These are phyloP conservation scores for Syngnathus scovelli DNA, from an alignment of 2,113 vertebrate genomes.

Conservation along the genomic window DNA sequence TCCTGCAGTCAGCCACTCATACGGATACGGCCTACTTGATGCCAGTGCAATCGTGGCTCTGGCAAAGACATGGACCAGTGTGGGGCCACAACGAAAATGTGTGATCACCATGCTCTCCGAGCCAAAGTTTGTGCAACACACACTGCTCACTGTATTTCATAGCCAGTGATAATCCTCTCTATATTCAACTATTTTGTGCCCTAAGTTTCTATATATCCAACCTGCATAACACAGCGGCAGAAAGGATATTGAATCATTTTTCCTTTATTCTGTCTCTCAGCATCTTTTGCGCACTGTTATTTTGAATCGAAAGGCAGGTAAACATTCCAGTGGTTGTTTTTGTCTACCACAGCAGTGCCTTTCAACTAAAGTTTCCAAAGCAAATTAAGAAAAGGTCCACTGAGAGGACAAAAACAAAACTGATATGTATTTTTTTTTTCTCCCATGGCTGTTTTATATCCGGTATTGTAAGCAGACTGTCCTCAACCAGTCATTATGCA, in stretches of 20 bases:
- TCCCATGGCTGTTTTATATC: conserved; percentile 10
- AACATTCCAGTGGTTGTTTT: not conserved
- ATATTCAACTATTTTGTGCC: not conserved
- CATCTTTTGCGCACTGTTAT: not conserved
- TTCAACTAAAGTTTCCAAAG: not conserved
- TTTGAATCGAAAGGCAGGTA: not conserved
- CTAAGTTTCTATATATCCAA: not conserved
- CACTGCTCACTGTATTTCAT: conserved; percentile 3
- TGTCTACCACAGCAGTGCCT: not conserved
- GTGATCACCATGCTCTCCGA: conserved; percentile 80
- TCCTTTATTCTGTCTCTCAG: too few relatives aligned
- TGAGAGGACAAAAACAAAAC: not conserved
- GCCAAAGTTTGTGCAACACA: conserved; percentile 73
- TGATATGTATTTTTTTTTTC: conserved; percentile 15
- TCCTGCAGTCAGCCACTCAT: conserved; percentile 91
- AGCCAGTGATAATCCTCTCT: not conserved
- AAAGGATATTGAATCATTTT: too few relatives aligned
- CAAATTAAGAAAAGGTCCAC: not conserved
- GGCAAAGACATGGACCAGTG: conserved; percentile 86
- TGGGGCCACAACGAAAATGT: conserved; percentile 86
- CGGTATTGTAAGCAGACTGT: conserved; percentile 19
- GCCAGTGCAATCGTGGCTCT: conserved; percentile 84
- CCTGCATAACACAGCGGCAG: not conserved
- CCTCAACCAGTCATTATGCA: conserved; percentile 41
- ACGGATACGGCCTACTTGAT: conserved; percentile 90